Percentiles rank a stretch among this genome's conserved stretches.
phyloP scores from a whole-genome alignment of 2,797 vertebrate genomes.

The Staurois parvus region DNA sequence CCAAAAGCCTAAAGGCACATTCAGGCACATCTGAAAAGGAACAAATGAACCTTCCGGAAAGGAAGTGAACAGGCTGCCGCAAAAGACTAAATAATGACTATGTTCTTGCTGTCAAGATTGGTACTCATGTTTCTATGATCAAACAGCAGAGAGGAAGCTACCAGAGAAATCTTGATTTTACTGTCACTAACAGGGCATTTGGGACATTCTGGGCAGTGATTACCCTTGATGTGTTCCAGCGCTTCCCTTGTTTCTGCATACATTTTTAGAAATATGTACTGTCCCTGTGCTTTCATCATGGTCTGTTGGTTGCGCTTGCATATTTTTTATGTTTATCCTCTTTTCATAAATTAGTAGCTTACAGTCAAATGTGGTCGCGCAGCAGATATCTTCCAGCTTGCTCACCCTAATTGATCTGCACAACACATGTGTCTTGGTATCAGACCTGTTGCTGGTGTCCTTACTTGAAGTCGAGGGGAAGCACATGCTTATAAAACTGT shows the following conservation, averaged over 20 bases:
- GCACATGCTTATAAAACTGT: constrained; percentile 24
- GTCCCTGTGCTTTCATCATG: constrained; percentile 54
- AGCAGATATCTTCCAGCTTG: constrained; percentile 12
- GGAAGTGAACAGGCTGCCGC: constrained; percentile 41
- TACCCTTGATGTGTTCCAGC: constrained; percentile 57
- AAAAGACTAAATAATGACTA: constrained; percentile 56
- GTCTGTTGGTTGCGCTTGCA: constrained; percentile 51
- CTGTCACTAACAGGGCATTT: constrained; percentile 56
- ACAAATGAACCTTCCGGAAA: constrained; percentile 54
- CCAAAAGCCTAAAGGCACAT: constrained; percentile 30
- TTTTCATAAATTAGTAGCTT: constrained; percentile 62
- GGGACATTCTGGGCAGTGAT: constrained; percentile 57
- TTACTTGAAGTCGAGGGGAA: constrained; percentile 34
- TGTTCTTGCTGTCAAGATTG: constrained; percentile 44
- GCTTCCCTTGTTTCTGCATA: constrained; percentile 42
- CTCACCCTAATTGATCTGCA: constrained; percentile 42
- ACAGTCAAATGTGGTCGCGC: constrained; percentile 24
- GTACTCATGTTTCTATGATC: constrained; percentile 52
- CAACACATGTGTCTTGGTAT: constrained; percentile 24
- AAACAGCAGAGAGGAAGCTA: constrained; percentile 59
- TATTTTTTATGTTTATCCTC: constrained; percentile 50
- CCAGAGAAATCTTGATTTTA: constrained; percentile 52
- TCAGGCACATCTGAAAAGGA: constrained; percentile 43
- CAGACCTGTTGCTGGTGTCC: constrained; percentile 52
- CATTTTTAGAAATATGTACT: constrained; percentile 57